Evolutionary conservation across 2,113 vertebrate genomes (phyloP).

Genomic region (Tretioscincus oriximinensis): DNA sequence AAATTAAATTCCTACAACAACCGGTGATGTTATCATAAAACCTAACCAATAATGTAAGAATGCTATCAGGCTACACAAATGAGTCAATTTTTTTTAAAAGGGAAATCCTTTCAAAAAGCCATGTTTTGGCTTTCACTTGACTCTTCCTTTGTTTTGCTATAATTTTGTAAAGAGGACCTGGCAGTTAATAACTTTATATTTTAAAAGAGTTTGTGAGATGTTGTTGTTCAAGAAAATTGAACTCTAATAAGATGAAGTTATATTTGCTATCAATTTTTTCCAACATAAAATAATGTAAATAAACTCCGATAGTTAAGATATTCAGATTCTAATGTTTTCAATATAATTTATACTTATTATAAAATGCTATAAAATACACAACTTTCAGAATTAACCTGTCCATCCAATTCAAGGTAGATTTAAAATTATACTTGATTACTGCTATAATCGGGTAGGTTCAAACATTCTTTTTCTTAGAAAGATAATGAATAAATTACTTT

Average conservation of each 20-base stretch:
- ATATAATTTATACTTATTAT: background rate
- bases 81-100: background rate
- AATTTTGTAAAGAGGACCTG: background rate
- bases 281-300: background rate
- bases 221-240: background rate
- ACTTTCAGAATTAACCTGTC: background rate
- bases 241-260: background rate
- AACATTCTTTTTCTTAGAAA: constrained; percentile 21
- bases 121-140: background rate
- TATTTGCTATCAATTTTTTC: background rate
- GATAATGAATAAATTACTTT: background rate
- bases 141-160: background rate
- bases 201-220: background rate
- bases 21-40: background rate
- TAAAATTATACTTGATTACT: background rate
- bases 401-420: background rate
- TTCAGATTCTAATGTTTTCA: background rate
- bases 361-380: background rate
- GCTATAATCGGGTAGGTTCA: constrained; percentile 7
- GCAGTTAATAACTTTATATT: background rate
- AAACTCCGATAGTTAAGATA: background rate
- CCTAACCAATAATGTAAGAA: background rate
- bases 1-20: background rate
- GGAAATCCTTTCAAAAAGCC: background rate
- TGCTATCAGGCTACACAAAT: background rate